Evolutionary conservation across 2,797 vertebrate species (phyloP).

Genomic region (Scyliorhinus canicula): DNA sequence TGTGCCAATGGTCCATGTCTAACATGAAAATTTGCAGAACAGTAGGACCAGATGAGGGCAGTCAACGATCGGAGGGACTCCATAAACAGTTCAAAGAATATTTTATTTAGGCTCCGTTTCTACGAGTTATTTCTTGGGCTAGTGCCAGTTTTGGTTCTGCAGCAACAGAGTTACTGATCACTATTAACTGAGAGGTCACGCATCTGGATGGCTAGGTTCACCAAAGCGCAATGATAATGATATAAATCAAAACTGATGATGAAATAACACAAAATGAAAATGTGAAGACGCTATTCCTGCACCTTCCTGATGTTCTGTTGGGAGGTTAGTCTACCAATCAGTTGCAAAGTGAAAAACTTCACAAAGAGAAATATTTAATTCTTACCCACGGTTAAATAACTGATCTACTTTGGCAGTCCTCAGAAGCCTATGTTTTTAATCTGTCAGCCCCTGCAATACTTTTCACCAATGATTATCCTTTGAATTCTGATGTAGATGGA

Average conservation of each 20-base stretch:
- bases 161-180: neutral
- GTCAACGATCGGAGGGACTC: neutral
- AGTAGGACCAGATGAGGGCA: neutral
- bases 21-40: slow-evolving; percentile 2
- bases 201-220: neutral
- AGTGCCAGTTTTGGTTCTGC: neutral
- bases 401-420: neutral
- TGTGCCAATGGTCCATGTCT: slow-evolving; percentile 3
- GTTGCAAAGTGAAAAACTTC: neutral
- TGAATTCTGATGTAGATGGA: too few relatives aligned
- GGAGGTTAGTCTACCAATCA: neutral
- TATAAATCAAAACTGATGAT: neutral
- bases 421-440: neutral
- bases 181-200: neutral
- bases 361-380: neutral
- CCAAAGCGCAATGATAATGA: neutral
- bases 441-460: neutral
- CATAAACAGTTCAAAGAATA: neutral
- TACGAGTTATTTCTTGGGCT: neutral
- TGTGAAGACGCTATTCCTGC: neutral
- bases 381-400: neutral
- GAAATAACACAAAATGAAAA: neutral
- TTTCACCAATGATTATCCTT: neutral
- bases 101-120: neutral
- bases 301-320: neutral